A percentile compares a stretch with the other conserved stretches of the same genome.
Evolutionary conservation across 1,140 invertebrate species (phyloP).

Genomic region (Hesperophylax magnus): DNA sequence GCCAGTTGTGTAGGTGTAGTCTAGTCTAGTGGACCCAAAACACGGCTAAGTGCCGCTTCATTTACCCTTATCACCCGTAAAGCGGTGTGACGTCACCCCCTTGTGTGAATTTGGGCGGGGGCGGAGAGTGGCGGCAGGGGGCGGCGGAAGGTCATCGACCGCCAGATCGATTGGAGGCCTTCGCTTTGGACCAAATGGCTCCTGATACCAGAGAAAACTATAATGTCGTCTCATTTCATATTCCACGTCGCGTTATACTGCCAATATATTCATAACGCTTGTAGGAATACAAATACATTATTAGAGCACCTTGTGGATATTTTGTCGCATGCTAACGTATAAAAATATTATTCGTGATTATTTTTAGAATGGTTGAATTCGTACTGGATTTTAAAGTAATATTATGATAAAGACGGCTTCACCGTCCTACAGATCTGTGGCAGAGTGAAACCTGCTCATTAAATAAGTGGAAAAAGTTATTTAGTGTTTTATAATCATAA

Average conservation of each 20-base stretch:
- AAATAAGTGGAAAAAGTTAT: no score
- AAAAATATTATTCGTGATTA: no score
- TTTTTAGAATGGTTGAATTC: no score
- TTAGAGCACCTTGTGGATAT: no score
- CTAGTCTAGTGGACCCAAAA: not conserved
- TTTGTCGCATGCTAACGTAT: no score
- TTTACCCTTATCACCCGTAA: constrained; percentile 29
- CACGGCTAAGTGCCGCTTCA: constrained; percentile 8
- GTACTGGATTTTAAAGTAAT: no score
- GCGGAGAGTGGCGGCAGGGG: not conserved
- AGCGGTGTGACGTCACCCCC: constrained; percentile 22
- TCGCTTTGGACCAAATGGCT: not conserved
- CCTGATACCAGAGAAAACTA: constrained; percentile 10
- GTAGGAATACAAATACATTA: no score
- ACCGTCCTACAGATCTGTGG: no score
- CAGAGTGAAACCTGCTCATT: no score
- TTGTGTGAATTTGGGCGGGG: not conserved
- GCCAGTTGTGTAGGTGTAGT: not conserved
- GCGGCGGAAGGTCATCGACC: constrained; percentile 4
- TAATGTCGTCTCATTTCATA: not conserved
- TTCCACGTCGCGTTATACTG: not conserved
- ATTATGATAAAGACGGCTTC: no score
- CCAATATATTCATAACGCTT: not conserved
- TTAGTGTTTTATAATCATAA: no score
- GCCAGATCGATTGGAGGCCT: constrained; percentile 18